These are phyloP conservation scores for Lasiommata megera DNA, from an alignment of 2,888 invertebrate genomes.

Conservation along the genomic window DNA sequence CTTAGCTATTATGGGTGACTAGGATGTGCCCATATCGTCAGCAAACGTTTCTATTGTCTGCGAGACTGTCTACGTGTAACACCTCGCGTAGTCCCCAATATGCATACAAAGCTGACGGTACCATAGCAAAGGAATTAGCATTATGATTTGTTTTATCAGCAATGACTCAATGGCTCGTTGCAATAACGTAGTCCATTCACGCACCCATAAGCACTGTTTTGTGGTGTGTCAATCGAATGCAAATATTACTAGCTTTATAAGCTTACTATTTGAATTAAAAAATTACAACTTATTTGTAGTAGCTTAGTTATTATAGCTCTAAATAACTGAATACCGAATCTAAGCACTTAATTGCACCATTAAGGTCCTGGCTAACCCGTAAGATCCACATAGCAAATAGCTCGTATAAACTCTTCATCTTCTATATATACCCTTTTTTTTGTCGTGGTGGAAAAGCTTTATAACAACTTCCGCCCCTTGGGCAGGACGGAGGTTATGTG, in stretches of 20 bases:
- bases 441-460: no score
- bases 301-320: no score
- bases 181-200: conserved; percentile 43
- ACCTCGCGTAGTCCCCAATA: conserved; percentile 49
- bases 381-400: no score
- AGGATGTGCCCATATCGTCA: conserved; percentile 7
- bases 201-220: conserved; percentile 31
- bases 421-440: no score
- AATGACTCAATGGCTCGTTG: conserved; percentile 45
- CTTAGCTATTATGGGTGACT: not conserved
- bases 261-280: not conserved
- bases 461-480: no score
- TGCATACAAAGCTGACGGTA: conserved; percentile 51
- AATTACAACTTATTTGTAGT: no score
- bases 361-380: no score
- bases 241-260: conserved; percentile 6
- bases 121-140: conserved; percentile 50
- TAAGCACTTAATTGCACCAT: no score
- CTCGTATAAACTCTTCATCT: no score
- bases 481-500: no score
- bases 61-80: conserved; percentile 53
- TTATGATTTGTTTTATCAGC: conserved; percentile 52
- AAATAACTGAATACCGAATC: no score
- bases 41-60: not conserved
- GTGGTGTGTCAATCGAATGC: conserved; percentile 16